phyloP scores from a whole-genome alignment of 2,113 vertebrate species.

The Bettongia penicillata region DNA sequence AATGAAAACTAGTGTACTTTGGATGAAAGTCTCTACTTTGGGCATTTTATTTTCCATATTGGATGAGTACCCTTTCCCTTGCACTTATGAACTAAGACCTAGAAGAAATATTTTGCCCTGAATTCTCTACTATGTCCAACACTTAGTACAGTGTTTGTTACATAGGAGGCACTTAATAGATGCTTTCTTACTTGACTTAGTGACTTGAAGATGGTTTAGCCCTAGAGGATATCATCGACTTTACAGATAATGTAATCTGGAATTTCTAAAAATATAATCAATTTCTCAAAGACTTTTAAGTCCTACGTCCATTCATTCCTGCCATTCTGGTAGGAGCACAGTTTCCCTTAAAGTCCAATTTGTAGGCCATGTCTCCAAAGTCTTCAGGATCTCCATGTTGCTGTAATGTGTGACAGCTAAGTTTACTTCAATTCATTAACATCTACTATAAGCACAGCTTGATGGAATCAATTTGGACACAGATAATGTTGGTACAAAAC shows the following conservation, averaged over 20 bases:
- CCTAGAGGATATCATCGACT: neutral
- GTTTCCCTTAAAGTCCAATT: neutral
- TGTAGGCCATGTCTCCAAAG: neutral
- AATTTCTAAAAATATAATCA: slow-evolving; percentile 15
- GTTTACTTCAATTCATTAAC: neutral
- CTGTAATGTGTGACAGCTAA: slow-evolving; percentile 5
- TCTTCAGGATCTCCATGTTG: neutral
- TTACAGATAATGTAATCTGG: neutral
- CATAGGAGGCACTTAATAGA: neutral
- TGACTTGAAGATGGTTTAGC: neutral
- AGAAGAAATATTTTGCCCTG: neutral
- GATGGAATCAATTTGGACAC: neutral
- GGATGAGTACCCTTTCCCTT: neutral
- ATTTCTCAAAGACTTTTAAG: slow-evolving; percentile 32
- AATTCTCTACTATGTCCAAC: neutral
- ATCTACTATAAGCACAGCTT: neutral
- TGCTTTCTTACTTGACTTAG: neutral
- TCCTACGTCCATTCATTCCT: slow-evolving; percentile 35
- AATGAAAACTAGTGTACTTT: neutral
- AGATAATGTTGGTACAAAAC: neutral
- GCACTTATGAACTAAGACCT: slow-evolving; percentile 19
- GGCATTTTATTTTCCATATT: neutral
- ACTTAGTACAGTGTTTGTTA: neutral
- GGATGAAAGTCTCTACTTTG: neutral
- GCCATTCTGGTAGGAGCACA: neutral